Conservation (phyloP, 2,888 invertebrate genomes). For the Eudasyphora cyanicolor region DNA sequence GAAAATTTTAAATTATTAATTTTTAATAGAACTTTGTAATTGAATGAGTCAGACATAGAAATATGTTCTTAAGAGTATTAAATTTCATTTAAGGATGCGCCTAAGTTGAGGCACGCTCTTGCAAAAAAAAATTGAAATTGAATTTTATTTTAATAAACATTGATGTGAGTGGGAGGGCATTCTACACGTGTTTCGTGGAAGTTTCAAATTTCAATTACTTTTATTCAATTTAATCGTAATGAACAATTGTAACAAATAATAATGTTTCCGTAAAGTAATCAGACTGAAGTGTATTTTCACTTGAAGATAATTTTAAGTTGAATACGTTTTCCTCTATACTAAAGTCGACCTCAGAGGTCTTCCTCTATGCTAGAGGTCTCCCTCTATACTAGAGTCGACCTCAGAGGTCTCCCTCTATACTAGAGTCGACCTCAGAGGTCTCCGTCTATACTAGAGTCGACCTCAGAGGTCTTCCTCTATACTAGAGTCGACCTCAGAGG, state of each 20-base stretch:
- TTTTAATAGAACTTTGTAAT: neutral
- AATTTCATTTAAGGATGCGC: neutral
- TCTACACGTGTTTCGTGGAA: neutral
- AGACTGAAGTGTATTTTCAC: too few relatives aligned
- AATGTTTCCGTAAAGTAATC: too few relatives aligned
- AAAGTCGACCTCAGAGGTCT: too few relatives aligned
- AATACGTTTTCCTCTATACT: too few relatives aligned
- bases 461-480: too few relatives aligned
- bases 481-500: too few relatives aligned
- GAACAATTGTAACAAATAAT: neutral
- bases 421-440: too few relatives aligned
- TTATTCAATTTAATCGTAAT: neutral
- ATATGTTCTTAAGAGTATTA: neutral
- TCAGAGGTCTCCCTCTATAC: too few relatives aligned
- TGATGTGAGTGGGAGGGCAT: neutral
- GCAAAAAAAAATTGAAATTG: neutral
- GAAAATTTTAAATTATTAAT: neutral
- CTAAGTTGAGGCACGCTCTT: neutral
- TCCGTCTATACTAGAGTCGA: too few relatives aligned
- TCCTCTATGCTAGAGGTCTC: too few relatives aligned
- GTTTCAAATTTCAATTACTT: neutral
- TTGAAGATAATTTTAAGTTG: too few relatives aligned
- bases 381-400: too few relatives aligned
- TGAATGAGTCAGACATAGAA: neutral
- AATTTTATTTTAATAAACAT: slow-evolving; percentile 1